Evolutionary conservation across 37 sponge, comb jelly and placozoan species (phyloP), one percentile per base, ranked within the genome.

Genomic region (Beroe forskalii): DNA sequence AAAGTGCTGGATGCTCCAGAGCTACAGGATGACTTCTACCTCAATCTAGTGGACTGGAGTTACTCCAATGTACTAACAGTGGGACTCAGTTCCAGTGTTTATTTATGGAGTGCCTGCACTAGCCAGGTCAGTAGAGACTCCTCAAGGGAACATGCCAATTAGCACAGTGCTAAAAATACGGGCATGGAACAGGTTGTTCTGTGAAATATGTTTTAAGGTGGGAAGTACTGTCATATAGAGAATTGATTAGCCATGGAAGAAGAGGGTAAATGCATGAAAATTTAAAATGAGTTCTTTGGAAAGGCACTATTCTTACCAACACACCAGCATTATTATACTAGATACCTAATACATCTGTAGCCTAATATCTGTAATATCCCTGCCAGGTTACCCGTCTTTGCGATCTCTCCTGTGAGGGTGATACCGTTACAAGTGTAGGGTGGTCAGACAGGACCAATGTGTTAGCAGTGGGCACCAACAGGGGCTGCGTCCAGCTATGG

Each of bases 1-100:
- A 92, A 92, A 62, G 76, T 92, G 32, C 61, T 92, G 55, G 92
- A 92, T 48, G 92, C 92, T 28, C 92, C 92, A n/a, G 92, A 92
- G 17, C 60, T 92, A 27, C 92, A 92, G 72, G 92, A 92, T 48
- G 92, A 92, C 37, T 92, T 92, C 67, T 92, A 92, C 39, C 90
- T 92, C 20, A 92, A 92, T 37, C 61, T 92, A 8, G 89, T 92
- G 1, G 92, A 92, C 44, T 92, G 92, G 92, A 80, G 89, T n/a
- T 44, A 60, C 22, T 55, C 39, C 23, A 92, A 92, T 38, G 90
- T 92, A 22, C 60, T 92, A n/a, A 66, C 76, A 22, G 92, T 92
- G 25, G 92, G 90, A 36, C 67, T 92, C 6, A 90, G 92, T 61
- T 12, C 90, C 17, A 62, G 69, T 76, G 90, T 92, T 17, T 92